Conservation (phyloP, 2,888 invertebrate genomes). For the Gari tellinella region DNA sequence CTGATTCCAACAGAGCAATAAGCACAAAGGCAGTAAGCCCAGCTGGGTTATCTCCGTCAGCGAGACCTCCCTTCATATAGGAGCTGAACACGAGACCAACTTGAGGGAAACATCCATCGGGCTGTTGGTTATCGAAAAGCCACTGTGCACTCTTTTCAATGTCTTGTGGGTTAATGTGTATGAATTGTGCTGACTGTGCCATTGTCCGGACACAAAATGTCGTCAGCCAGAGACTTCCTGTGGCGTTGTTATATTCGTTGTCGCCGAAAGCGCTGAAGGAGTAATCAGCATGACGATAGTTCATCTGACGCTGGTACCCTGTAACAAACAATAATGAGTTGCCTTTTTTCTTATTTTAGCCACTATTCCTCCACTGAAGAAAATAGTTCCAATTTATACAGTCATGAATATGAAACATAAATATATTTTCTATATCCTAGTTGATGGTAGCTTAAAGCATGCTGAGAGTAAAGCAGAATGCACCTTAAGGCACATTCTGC, state of each 20-base stretch:
- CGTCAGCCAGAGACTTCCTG: slow-evolving; percentile 87
- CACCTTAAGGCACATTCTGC: too few relatives aligned
- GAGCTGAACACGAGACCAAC: slow-evolving; percentile 84
- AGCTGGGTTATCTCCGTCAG: slow-evolving; percentile 60
- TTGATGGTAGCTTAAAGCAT: too few relatives aligned
- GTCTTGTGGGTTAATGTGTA: slow-evolving; percentile 87
- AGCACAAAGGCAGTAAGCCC: slow-evolving; percentile 80
- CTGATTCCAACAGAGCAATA: slow-evolving; percentile 76
- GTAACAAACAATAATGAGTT: background rate
- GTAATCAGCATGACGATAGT: slow-evolving; percentile 88
- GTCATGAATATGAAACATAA: too few relatives aligned
- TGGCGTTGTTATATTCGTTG: slow-evolving; percentile 34
- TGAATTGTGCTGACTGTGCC: slow-evolving; percentile 86
- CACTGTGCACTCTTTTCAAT: slow-evolving; percentile 35
- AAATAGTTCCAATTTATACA: too few relatives aligned
- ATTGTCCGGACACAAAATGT: slow-evolving; percentile 91
- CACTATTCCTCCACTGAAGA: too few relatives aligned
- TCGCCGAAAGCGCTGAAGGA: slow-evolving; percentile 83
- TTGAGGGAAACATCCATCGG: slow-evolving; percentile 68
- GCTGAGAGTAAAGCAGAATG: too few relatives aligned
- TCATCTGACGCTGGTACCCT: slow-evolving; percentile 95
- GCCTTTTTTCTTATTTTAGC: too few relatives aligned
- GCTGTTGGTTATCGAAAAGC: background rate
- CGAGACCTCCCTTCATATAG: slow-evolving; percentile 80
- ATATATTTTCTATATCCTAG: too few relatives aligned